Evolutionary conservation across 2,797 vertebrate genomes (phyloP).

Genomic region (Phataginus tetradactyla): DNA sequence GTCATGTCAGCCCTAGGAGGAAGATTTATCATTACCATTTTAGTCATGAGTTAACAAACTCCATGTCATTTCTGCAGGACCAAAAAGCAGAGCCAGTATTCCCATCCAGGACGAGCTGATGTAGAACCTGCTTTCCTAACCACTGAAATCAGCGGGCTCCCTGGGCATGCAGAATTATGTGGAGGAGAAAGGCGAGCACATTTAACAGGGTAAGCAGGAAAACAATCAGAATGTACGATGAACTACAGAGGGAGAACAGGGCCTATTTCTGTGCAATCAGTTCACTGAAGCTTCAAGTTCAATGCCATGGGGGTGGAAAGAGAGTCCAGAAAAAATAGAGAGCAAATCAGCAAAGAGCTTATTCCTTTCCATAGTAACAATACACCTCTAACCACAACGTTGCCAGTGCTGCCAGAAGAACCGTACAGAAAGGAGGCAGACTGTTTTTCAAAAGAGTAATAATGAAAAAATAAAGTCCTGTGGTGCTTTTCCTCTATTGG

Average conservation of each 20-base stretch:
- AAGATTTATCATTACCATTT: background rate
- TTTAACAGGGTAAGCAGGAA: background rate
- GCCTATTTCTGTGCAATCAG: background rate
- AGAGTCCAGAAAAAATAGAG: constrained; percentile 51
- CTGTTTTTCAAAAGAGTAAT: constrained; percentile 85
- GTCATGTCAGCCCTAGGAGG: background rate
- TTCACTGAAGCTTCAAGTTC: constrained; percentile 28
- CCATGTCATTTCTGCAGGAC: background rate
- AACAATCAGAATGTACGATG: background rate
- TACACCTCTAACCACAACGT: constrained; percentile 54
- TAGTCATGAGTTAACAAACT: background rate
- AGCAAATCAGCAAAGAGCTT: constrained; percentile 62
- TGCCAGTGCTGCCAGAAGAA: constrained; percentile 69
- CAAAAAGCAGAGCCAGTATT: background rate
- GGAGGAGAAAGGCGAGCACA: background rate
- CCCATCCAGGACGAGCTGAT: background rate
- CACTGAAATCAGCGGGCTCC: background rate
- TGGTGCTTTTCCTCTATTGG: constrained; percentile 83
- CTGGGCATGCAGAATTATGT: background rate
- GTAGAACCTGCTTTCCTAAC: background rate
- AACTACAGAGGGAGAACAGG: background rate
- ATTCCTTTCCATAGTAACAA: constrained; percentile 66
- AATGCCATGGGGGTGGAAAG: background rate
- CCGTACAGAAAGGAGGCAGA: constrained; percentile 77
- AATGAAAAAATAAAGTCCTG: constrained; percentile 88